A percentile compares a stretch with the other conserved stretches of the same genome.
Conservation (phyloP, 2,113 vertebrate genomes). For the Dolichotis patagonum region DNA sequence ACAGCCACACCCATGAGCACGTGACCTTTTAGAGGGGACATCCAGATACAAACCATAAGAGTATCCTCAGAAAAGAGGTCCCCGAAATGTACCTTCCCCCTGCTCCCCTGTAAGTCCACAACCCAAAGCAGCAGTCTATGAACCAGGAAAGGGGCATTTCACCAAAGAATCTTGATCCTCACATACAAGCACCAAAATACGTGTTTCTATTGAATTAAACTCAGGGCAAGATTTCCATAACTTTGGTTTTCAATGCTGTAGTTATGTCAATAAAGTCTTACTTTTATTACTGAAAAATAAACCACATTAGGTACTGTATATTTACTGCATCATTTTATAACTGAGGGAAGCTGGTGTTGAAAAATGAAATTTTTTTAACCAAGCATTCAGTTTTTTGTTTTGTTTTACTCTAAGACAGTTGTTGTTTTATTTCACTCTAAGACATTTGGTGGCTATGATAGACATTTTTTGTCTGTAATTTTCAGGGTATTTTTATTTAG, state of each 20-base stretch:
- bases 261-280: not conserved
- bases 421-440: not conserved
- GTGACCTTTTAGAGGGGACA: not conserved
- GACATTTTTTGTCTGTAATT: not conserved
- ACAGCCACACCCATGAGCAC: not conserved
- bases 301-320: not conserved
- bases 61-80: not conserved
- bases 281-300: not conserved
- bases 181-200: not conserved
- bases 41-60: not conserved
- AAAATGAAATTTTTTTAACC: slow-evolving; percentile 19
- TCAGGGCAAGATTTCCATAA: not conserved
- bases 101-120: not conserved
- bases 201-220: not conserved
- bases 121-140: no score
- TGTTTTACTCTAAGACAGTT: not conserved
- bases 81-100: not conserved
- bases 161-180: not conserved
- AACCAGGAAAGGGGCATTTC: not conserved
- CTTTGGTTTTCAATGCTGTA: not conserved
- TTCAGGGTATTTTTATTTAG: not conserved
- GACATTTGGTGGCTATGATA: not conserved
- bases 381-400: not conserved
- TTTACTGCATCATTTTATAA: not conserved
- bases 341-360: not conserved